phyloP scores from a whole-genome alignment of 2,113 vertebrate genomes.

The Oenanthe oenanthe region DNA sequence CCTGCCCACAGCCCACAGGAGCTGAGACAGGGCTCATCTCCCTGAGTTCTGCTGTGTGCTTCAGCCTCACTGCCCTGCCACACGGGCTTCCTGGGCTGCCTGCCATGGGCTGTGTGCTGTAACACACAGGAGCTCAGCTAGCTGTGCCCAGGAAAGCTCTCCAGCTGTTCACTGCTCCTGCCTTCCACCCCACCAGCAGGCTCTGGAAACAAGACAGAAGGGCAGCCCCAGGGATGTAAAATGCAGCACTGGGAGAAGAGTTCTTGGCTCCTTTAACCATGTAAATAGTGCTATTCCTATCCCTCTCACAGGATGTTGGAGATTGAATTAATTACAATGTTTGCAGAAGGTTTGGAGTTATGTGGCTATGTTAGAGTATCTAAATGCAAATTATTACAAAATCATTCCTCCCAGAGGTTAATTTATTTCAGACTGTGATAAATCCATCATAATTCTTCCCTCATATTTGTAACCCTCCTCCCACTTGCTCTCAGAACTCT shows the following conservation, averaged over 20 bases:
- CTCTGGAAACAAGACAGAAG: neutral
- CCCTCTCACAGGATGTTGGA: neutral
- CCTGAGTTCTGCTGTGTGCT: accelerated
- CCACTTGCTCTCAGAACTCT: neutral
- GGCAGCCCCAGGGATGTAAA: neutral
- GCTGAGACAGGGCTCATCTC: neutral
- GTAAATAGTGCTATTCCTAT: constrained; percentile 9
- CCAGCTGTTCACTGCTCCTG: neutral
- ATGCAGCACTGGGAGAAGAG: neutral
- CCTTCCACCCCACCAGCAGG: neutral
- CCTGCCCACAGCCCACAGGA: neutral
- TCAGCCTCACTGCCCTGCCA: neutral
- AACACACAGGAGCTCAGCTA: neutral
- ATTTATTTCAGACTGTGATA: constrained; percentile 28
- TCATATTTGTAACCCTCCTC: neutral
- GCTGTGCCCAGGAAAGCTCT: neutral
- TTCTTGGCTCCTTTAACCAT: neutral
- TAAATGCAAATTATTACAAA: constrained; percentile 62
- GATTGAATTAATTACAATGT: neutral
- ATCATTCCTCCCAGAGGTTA: constrained; percentile 36
- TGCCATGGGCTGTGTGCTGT: neutral
- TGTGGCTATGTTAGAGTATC: constrained; percentile 35
- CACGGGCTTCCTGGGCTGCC: accelerated
- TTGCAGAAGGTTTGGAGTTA: constrained; percentile 49
- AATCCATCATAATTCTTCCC: constrained; percentile 3